Percentiles rank a stretch among this genome's conserved stretches.
Conservation (phyloP, 1,140 invertebrate species). For the Eubasilissa regina region DNA sequence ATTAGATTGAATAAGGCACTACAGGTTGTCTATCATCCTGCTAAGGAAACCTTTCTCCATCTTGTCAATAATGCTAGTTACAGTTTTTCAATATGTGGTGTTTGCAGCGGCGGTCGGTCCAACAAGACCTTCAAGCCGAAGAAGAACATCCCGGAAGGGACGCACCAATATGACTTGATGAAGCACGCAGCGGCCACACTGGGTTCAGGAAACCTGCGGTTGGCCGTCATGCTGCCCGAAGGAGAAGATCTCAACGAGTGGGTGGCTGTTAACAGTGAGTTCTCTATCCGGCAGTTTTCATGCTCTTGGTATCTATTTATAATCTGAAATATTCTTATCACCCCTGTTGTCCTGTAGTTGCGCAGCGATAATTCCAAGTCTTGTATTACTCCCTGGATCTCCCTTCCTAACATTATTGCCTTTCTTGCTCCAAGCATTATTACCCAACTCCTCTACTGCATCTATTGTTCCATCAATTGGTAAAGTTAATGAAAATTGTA, state of each 20-base stretch:
- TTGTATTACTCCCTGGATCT: too few species aligned
- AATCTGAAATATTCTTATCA: constrained; percentile 70
- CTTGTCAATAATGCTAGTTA: too few species aligned
- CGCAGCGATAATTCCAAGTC: too few species aligned
- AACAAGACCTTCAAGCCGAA: constrained; percentile 99
- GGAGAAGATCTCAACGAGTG: constrained; percentile 99
- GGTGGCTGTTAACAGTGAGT: constrained; percentile 98
- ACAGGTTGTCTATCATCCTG: too few species aligned
- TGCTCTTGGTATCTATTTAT: background rate
- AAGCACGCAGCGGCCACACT: constrained; percentile 98
- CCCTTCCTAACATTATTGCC: too few species aligned
- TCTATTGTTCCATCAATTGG: too few species aligned
- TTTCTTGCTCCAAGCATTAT: too few species aligned
- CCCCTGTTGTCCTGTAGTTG: too few species aligned
- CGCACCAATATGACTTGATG: constrained; percentile 99
- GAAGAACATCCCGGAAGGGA: constrained; percentile 99
- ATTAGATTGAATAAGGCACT: too few species aligned
- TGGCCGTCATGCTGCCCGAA: constrained; percentile 97
- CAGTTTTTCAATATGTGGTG: background rate
- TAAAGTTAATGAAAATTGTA: too few species aligned
- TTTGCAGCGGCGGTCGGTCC: constrained; percentile 85
- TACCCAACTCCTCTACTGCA: too few species aligned
- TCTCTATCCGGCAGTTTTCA: constrained; percentile 65
- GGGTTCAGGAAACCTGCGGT: constrained; percentile 95
- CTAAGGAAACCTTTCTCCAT: too few species aligned